Evolutionary conservation across 2,113 vertebrate genomes (phyloP), one percentile per base, ranked within the genome.

Genomic region (Tenebrosternarchus preto): DNA sequence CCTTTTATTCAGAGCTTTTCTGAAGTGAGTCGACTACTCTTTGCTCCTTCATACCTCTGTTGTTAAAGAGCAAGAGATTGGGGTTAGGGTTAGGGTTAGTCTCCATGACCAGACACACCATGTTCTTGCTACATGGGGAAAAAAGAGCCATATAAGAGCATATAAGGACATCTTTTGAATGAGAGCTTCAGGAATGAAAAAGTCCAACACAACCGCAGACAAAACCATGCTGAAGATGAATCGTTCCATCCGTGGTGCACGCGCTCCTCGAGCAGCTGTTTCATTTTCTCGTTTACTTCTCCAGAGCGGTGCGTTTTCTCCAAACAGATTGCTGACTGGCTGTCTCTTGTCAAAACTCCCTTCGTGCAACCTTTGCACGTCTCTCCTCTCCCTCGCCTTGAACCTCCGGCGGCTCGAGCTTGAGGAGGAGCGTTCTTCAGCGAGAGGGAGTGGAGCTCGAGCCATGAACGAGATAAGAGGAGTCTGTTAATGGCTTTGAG

Each of bases 381-480:
- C 24, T 6, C 31, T 33, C 29, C 39, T 19, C 61, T 78, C 22
- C 22, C 36, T 70, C 27, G 27, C 27, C 56, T 71, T 82, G 8
- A 72, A 75, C 55, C 70, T 59, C 55, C 60, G 56, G 70, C 68
- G 25, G 36, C 22, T 82, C 72, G 59, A 25, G 56, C 27, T 70
- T 3, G 2, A n/a, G n/a, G n/a, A n/a, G n/a, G n/a, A n/a, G n/a
- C 16, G 80, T 76, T 80, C 70, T 81, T n/a, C 71, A 39, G 75
- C 57, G n/a, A 81, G 17, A 68, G 66, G 80, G 82, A 86, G 84
- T 78, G 79, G 55, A 80, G 64, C 73, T 50, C 70, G 29, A 24
- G 57, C 75, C 29, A 81, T 60, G 57, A 78, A 56, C 1, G 50
- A 80, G 56, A 83, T 66, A 73, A 80, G 73, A 66, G 0, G 22